Base-by-base conservation (phyloP, 2,888 invertebrate genomes). In the Coleophora flavipennella region DNA sequence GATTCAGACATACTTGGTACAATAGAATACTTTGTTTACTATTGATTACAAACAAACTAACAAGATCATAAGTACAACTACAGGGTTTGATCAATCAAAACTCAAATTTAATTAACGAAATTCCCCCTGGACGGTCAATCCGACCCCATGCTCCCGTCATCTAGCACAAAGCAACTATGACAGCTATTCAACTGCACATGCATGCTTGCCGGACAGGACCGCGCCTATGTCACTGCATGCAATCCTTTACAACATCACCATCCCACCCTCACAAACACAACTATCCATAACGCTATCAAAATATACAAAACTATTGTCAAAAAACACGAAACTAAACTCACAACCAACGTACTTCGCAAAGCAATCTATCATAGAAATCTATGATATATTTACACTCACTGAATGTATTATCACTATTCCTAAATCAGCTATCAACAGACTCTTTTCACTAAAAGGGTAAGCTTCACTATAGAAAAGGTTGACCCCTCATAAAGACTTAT, bases 401-500 rank as follows among this genome's bases (percentile, higher is more conserved):
- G 75, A 73, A 76, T 74, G 79, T 76, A 81, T 81, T 84, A 84
- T 84, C 84, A 70, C 76, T 49, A 72, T 79, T 81, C 78, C 74
- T 84, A 83, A 80, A 84, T 84, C 85, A 84, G 83, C 84, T 80
- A 83, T 84, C 84, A 84, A 80, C 83, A 70, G 67, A 79, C 81
- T 83, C 84, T 83, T 84, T 84, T 84, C 84, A 84, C 84, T 84
- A 80, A 84, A 84, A 84, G 84, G 84, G 84, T 83, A 76, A 80
- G 67, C 70, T 67, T 64, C 71, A 73, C 80, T 71, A 83, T 80
- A 80, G 83, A 83, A 84, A 84, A 81, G 84, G 84, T 83, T 84
- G 84, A 84, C 84, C 84, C 85, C 79, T 84, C 84, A 81, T 84
- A 84, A 83, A 83, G 84, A 84, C 84, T 83, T 84, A 84, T 84